A percentile compares a stretch with the other conserved stretches of the same genome.
Evolutionary conservation across 2,113 vertebrate genomes (phyloP).

Genomic region (Mesocricetus auratus): DNA sequence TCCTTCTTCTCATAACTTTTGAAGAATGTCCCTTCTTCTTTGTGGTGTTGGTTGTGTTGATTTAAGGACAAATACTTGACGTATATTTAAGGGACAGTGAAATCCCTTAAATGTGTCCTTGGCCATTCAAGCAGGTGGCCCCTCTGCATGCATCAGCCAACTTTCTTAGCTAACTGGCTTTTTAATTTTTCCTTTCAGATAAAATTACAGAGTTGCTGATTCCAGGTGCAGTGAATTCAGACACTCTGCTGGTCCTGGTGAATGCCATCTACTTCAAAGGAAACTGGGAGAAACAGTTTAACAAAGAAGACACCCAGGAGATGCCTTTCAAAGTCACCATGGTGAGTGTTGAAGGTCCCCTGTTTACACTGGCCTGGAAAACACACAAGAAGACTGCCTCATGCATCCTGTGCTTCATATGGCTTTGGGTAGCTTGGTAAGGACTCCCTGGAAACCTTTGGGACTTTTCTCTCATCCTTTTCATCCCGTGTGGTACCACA

Average conservation of each 20-base stretch:
- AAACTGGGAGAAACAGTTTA: slow-evolving; percentile 60
- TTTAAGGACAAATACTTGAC: background rate
- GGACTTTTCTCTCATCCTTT: no score
- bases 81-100: background rate
- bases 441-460: accelerated
- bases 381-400: background rate
- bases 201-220: slow-evolving; percentile 69
- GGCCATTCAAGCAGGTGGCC: background rate
- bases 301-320: slow-evolving; percentile 5
- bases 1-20: background rate
- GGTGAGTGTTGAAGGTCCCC: background rate
- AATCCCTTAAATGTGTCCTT: background rate
- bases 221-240: background rate
- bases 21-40: background rate
- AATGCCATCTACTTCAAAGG: slow-evolving; percentile 82
- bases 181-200: slow-evolving; percentile 56
- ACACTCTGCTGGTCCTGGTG: slow-evolving; percentile 40
- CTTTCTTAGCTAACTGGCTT: background rate
- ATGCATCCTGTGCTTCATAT: accelerated
- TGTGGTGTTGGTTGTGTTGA: background rate
- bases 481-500: accelerated
- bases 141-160: background rate
- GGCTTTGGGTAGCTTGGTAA: accelerated
- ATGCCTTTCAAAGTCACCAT: slow-evolving; percentile 66
- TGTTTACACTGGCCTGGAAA: background rate